Percentiles rank a stretch among this genome's conserved stretches.
phyloP scores from a whole-genome alignment of 1,140 invertebrate genomes.

The Drosophila tristis region DNA sequence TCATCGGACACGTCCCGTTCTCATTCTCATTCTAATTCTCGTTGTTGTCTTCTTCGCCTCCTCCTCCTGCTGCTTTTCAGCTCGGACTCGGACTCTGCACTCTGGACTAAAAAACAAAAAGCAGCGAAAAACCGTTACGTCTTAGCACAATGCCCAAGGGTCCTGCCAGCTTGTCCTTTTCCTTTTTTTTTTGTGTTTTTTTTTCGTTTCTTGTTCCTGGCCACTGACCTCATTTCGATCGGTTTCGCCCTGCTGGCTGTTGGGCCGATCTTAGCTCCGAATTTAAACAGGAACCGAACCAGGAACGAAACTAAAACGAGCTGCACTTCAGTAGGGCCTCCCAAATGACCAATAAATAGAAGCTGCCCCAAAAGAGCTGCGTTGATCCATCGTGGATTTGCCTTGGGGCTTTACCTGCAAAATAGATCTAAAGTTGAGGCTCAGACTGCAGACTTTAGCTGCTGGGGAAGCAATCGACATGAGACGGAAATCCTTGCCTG shows the following conservation, averaged over 20 bases:
- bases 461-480: no score
- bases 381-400: no score
- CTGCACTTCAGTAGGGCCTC: slow-evolving; percentile 17
- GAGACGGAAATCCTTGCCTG: no score
- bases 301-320: slow-evolving; percentile 32
- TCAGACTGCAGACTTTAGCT: no score
- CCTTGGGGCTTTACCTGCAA: no score
- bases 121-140: slow-evolving; percentile 46
- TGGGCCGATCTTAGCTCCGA: not conserved
- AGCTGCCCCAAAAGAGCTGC: not conserved
- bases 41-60: no score
- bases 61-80: no score
- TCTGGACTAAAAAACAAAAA: no score
- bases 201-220: slow-evolving; percentile 7
- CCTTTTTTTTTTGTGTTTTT: slow-evolving; percentile 1
- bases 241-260: slow-evolving; percentile 21
- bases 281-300: slow-evolving; percentile 13
- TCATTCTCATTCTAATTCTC: no score
- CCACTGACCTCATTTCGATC: slow-evolving; percentile 76
- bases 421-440: no score
- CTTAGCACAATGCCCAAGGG: slow-evolving; percentile 51
- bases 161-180: slow-evolving; percentile 33
- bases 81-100: no score
- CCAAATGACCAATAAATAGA: slow-evolving; percentile 6
- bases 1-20: slow-evolving; percentile 35